Percentiles rank a stretch among this genome's conserved stretches.
phyloP scores from a whole-genome alignment of 2,113 vertebrate genomes.

The Mormyrus lacerda region DNA sequence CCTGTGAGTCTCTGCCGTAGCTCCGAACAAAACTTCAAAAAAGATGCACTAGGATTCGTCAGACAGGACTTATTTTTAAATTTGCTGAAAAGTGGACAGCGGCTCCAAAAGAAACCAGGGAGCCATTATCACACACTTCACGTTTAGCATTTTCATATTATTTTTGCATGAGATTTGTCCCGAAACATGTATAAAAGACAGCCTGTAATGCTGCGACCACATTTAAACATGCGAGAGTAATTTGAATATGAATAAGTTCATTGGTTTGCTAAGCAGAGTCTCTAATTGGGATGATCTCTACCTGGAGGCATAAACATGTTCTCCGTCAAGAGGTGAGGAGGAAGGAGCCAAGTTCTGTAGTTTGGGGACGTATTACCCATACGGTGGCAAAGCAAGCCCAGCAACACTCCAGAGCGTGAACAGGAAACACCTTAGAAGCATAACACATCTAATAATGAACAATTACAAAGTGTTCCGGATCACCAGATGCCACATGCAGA shows the following conservation, averaged over 20 bases:
- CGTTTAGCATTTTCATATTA: background rate
- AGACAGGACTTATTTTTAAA: constrained; percentile 2
- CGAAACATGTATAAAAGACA: background rate
- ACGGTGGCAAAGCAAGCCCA: constrained; percentile 44
- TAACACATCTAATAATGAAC: constrained; percentile 40
- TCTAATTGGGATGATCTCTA: constrained; percentile 24
- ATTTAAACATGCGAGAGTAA: background rate
- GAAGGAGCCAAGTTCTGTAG: constrained; percentile 38
- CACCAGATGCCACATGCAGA: background rate
- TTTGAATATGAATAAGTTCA: background rate
- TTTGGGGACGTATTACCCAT: constrained; percentile 50
- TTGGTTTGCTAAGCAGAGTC: background rate
- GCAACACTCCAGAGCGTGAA: constrained; percentile 46
- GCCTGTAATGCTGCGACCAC: background rate
- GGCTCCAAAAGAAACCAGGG: background rate
- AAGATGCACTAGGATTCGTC: background rate
- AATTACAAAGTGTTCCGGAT: constrained; percentile 16
- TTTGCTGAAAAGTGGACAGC: background rate
- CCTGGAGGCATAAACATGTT: constrained; percentile 32
- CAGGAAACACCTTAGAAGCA: constrained; percentile 45
- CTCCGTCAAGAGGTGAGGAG: constrained; percentile 37
- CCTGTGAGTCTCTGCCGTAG: background rate
- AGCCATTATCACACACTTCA: background rate
- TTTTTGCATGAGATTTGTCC: background rate
- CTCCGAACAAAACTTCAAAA: background rate